Base-by-base conservation (phyloP, 2,888 invertebrate species). In the Lasioglossum leucozonium region DNA sequence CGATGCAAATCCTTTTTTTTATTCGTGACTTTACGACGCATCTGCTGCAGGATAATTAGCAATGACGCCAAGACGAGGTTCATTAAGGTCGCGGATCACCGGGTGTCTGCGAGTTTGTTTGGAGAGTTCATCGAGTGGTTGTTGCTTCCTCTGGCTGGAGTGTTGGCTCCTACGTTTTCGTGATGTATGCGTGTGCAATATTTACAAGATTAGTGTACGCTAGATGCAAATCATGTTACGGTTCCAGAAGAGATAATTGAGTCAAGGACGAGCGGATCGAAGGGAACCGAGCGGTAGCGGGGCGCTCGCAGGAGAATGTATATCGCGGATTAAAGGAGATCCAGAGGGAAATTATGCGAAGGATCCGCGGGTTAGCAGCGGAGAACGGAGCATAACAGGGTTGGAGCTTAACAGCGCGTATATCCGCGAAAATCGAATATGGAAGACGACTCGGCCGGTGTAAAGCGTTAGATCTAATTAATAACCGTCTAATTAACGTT, bases 401-500 rank as follows among this genome's bases (percentile, higher is more conserved):
- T 67, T 67, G 77, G 75, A 87, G 81, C 79, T 86, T 88, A 87
- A 88, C 87, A 72, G 82, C 80, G 82, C 87, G 87, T 84, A 79
- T 30, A 86, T 88, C 88, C 87, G 86, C 77, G 77, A 71, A 85
- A 85, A 87, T 87, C 87, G 79, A 81, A 77, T 65, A 76, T 58
- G 76, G 65, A 76, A 81, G 83, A 55, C 62, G 79, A 79, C 76
- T 72, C 47, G 11, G 26, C 13, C 58, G 62, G 71, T 58, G 77
- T 73, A 42, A 73, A 55, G 62, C 71, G 40, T 77, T 73, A 83
- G 55, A 71, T 76, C n/a, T 74, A 81, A 78, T 75, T 80, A 81
- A 84, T 78, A 82, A 51, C 75, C 37, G 16, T 58, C n/a, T 84
- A 79, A 84, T 83, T 55, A 77, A 71, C 30, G 4, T 58, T 55